Evolutionary conservation across 1,140 invertebrate genomes (phyloP).

Genomic region (Vanessa tameamea): DNA sequence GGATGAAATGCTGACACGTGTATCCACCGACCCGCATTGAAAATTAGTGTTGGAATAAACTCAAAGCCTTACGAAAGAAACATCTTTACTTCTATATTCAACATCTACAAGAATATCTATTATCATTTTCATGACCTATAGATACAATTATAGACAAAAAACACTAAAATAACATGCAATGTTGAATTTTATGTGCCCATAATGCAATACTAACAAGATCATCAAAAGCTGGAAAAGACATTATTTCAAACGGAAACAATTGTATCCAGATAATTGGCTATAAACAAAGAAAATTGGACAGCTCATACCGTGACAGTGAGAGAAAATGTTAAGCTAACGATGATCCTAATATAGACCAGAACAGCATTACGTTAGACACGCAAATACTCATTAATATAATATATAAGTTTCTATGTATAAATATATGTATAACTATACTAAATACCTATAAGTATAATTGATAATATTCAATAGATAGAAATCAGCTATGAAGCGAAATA

Average conservation of each 20-base stretch:
- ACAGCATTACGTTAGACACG: background rate
- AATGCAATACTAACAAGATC: constrained; percentile 11
- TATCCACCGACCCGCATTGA: too few species aligned
- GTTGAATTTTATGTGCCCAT: background rate
- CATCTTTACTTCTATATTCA: too few species aligned
- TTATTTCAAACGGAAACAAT: constrained; percentile 35
- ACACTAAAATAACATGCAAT: background rate
- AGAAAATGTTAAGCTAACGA: background rate
- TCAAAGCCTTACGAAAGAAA: too few species aligned
- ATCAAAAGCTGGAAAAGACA: constrained; percentile 37
- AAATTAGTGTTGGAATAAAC: too few species aligned
- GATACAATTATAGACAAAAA: background rate
- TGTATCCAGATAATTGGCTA: constrained; percentile 58
- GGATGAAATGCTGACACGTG: too few species aligned
- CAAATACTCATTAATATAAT: background rate
- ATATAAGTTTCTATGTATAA: background rate
- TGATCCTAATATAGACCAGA: background rate
- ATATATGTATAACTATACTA: background rate
- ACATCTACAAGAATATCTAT: too few species aligned
- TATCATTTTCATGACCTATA: too few species aligned
- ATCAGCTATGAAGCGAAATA: too few species aligned
- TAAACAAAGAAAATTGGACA: constrained; percentile 53
- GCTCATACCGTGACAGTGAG: background rate
- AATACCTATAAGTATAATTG: too few species aligned
- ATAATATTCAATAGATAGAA: too few species aligned